Evolutionary conservation across 2,888 invertebrate species (phyloP).

Genomic region (Plagodis pulveraria): DNA sequence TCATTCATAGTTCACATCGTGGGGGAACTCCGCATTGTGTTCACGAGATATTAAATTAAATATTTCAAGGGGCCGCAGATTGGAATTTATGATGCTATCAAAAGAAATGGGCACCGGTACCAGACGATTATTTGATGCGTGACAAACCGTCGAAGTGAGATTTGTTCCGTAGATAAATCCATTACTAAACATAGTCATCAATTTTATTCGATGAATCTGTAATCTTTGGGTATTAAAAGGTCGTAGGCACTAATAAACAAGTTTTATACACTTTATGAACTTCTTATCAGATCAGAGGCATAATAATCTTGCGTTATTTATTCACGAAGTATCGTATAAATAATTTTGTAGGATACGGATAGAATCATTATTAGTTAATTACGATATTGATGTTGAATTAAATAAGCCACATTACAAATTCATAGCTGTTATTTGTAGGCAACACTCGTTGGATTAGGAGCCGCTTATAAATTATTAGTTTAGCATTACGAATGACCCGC

Average conservation of each 20-base stretch:
- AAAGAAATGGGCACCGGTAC: conserved; percentile 26
- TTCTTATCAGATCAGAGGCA: conserved; percentile 7
- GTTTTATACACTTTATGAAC: conserved; percentile 7
- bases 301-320: conserved; percentile 18
- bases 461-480: conserved; percentile 44
- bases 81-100: conserved; percentile 40
- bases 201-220: conserved; percentile 22
- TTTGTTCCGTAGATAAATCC: conserved; percentile 29
- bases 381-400: conserved; percentile 46
- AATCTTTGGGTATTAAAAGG: conserved; percentile 18
- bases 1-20: conserved; percentile 33
- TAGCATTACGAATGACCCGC: conserved; percentile 31
- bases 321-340: conserved; percentile 33
- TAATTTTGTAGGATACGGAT: conserved; percentile 41
- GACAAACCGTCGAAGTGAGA: conserved; percentile 30
- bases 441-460: conserved; percentile 37
- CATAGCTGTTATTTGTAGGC: conserved; percentile 43
- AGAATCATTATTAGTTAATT: conserved; percentile 41
- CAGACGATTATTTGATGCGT: conserved; percentile 25
- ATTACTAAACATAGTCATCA: conserved; percentile 27
- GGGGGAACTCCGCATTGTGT: conserved; percentile 36
- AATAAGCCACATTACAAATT: conserved; percentile 47
- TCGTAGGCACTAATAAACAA: conserved; percentile 14
- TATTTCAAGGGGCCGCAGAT: conserved; percentile 37
- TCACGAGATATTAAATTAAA: conserved; percentile 35